Base-by-base conservation (phyloP, 2,888 invertebrate genomes). In the Lomographa bimaculata region DNA sequence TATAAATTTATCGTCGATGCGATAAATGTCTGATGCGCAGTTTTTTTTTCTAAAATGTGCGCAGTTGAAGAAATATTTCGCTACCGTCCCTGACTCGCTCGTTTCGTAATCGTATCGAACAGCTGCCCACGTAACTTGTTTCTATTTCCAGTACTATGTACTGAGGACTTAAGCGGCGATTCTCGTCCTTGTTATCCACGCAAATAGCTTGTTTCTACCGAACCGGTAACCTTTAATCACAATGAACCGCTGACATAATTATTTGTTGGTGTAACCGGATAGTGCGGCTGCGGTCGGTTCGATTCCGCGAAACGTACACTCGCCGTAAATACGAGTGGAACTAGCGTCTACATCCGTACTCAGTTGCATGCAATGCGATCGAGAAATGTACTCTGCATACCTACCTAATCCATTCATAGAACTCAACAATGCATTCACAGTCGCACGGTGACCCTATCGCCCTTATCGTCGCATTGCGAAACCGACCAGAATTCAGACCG, bases 211-310 rank as follows among this genome's bases (percentile, higher is more conserved):
- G 44, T 11, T 18, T 27, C 34, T 52, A 45, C 41, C 54, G 55
- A 60, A 62, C 63, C 65, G 66, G 68, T 71, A 69, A 70, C 69
- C 71, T 72, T 70, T 71, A 73, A 74, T 76, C 72, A 69, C 70
- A 70, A 65, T 71, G 73, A 73, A 74, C 77, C 58, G 78, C 75
- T 84, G 82, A 82, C 83, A 82, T 79, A 80, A 80, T 84, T 82
- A 82, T 79, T 78, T 72, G 71, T 72, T 68, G 65, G 70, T 67
- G 79, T 74, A 82, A 83, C 76, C 71, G 72, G 77, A 82, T 80
- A 74, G 68, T 61, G 60, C 60, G 27, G 39, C 21, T 55, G 62
- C 54, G 57, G 60, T 64, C 65, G 64, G 61, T 60, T 60, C 54
- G 63, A 74, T 85, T 83, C 83, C 74, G 64, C 72, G 79, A 81